Base-by-base conservation (phyloP, 2,888 invertebrate species). In the Alcis repandata region DNA sequence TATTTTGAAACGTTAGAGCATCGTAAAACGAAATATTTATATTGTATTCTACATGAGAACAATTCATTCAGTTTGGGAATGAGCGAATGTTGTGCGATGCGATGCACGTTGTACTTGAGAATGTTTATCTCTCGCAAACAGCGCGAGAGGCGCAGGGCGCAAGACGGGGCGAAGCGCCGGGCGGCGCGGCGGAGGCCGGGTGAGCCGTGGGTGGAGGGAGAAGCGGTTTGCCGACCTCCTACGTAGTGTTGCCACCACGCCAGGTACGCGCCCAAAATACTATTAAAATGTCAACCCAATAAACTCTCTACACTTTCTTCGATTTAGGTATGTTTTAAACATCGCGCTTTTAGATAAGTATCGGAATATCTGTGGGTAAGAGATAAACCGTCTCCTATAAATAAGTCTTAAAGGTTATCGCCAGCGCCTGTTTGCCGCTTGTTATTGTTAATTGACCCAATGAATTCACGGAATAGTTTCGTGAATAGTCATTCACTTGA, bases 141-240 rank as follows among this genome's bases (percentile, higher is more conserved):
- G 67, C 38, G 61, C 58, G 51, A 19, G 46, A 51, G 61, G 60
- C 51, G 33, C 51, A 49, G 60, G 61, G 52, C 48, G 27, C 45
- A 43, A 58, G 59, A 54, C 41, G 32, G 64, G 56, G 49, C 53
- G 48, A 40, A 68, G 66, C 57, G 68, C 71, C 64, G 67, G 43
- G 56, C 22, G 60, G 59, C 27, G 40, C 38, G 46, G 22, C 40
- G 57, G 60, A n/a, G 33, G 51, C 51, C 11, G 33, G 38, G 46
- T 17, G 62, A 51, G 58, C 17, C 45, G 68, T 63, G 69, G 73
- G 67, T 68, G 72, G 75, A 75, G 75, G 74, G 77, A 78, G 80
- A 79, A 79, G 82, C 73, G 77, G 82, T 82, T 78, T 76, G 78
- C 77, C 79, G 68, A 74, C 82, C 75, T 80, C 80, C 83, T 79